These are phyloP conservation scores for Poeciliopsis gracilis DNA, from an alignment of 2,797 vertebrate species.

Conservation along the genomic window DNA sequence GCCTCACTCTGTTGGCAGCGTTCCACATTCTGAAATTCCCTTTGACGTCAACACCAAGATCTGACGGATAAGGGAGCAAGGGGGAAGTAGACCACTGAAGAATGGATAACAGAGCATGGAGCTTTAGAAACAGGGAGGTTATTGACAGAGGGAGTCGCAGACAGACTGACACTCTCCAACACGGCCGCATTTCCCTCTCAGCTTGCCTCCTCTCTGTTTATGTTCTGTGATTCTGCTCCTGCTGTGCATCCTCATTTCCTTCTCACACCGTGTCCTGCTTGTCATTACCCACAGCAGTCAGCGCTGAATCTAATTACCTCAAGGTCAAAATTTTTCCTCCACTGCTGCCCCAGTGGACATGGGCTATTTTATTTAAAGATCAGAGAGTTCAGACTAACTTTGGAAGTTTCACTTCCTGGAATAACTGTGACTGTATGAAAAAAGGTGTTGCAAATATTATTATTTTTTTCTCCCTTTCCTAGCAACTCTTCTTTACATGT, in stretches of 20 bases:
- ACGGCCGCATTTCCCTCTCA: slow-evolving; percentile 32
- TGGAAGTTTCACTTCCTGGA: slow-evolving; percentile 11
- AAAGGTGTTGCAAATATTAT: slow-evolving; percentile 9
- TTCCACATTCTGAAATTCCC: slow-evolving; percentile 48
- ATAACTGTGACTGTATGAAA: background rate
- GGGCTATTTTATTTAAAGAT: slow-evolving; percentile 45
- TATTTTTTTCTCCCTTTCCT: background rate
- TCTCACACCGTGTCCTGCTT: slow-evolving; percentile 33
- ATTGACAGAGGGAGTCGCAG: slow-evolving; percentile 35
- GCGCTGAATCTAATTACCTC: slow-evolving; percentile 52
- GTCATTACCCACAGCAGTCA: slow-evolving; percentile 49
- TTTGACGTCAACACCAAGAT: slow-evolving; percentile 68
- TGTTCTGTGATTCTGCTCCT: slow-evolving; percentile 26
- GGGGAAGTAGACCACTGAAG: slow-evolving; percentile 25
- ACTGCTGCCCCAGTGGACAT: slow-evolving; percentile 31
- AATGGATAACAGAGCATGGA: slow-evolving; percentile 37
- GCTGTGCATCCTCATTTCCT: slow-evolving; percentile 47
- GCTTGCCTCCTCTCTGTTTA: slow-evolving; percentile 34
- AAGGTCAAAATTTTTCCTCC: slow-evolving; percentile 49
- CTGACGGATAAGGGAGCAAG: slow-evolving; percentile 42
- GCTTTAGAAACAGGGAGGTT: slow-evolving; percentile 27
- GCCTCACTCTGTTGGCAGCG: slow-evolving; percentile 42
- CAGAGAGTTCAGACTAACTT: slow-evolving; percentile 17
- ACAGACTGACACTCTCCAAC: slow-evolving; percentile 26
- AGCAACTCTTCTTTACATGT: background rate